These are phyloP conservation scores for Chelon labrosus DNA, from an alignment of 2,797 vertebrate genomes.

Conservation along the genomic window DNA sequence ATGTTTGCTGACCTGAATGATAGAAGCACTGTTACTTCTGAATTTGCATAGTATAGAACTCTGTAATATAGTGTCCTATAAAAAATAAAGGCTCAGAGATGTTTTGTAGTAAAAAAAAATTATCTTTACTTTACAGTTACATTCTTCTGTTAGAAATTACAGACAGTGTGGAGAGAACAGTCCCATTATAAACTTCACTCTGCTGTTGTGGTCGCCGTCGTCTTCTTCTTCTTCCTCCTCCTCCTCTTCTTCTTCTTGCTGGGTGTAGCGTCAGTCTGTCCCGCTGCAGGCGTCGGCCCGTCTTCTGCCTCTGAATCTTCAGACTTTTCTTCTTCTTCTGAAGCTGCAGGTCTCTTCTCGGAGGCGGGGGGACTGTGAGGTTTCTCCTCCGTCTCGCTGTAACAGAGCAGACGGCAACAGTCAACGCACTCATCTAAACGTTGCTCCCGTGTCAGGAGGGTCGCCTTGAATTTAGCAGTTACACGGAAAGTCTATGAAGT, in stretches of 20 bases:
- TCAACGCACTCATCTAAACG: neutral
- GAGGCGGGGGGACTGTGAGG: neutral
- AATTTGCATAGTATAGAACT: no score
- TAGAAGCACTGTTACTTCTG: no score
- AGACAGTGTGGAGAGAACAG: constrained; percentile 5
- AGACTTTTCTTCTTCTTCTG: constrained; percentile 37
- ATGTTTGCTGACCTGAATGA: no score
- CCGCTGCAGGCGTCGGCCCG: constrained; percentile 17
- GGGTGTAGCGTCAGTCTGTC: constrained; percentile 4
- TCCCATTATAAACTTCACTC: constrained; percentile 28
- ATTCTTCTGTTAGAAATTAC: neutral
- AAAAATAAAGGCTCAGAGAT: neutral
- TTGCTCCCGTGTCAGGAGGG: neutral
- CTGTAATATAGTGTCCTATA: no score
- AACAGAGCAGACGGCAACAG: constrained; percentile 4
- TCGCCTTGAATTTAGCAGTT: neutral
- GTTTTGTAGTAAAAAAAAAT: neutral
- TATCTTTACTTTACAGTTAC: constrained; percentile 50
- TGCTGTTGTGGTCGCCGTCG: constrained; percentile 11
- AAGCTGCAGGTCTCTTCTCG: constrained; percentile 42
- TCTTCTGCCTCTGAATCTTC: constrained; percentile 50
- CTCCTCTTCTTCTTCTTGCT: constrained; percentile 62
- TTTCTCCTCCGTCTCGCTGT: constrained; percentile 21
- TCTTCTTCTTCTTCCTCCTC: constrained; percentile 39
- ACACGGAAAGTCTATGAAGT: neutral